Base-by-base conservation (phyloP, 2,797 vertebrate genomes). In the Paratrypauchen microcephalus region DNA sequence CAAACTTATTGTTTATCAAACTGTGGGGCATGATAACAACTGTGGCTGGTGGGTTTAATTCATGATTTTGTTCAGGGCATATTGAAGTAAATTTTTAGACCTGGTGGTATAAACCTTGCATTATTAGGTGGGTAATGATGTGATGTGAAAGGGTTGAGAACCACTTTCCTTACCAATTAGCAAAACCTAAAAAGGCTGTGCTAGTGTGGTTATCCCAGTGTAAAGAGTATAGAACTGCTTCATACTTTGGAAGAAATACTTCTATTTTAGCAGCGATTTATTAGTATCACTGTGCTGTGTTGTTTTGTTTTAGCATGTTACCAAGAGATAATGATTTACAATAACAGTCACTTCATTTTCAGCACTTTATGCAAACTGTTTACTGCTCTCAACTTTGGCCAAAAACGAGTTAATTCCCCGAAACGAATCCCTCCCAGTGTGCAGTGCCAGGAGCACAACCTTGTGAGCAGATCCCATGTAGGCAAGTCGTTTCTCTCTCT, bases 401-500 rank as follows among this genome's bases (percentile, higher is more conserved):
- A 36, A 77, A 16, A 16, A 74, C 67, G 1, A 57, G 28, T 72
- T 81, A 30, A 47, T 6, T 41, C 18, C 69, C 0, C 55, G 23
- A 71, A 67, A 63, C 70, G 32, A 68, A 62, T 80, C 4, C 64
- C 65, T 73, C 13, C 45, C 21, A 48, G 24, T 74, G 11, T 4
- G 2, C 2, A 5, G 26, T 61, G 75, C 77, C 82, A 89, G 69
- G 47, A 84, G 68, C 73, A 67, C 52, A 19, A 65, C 70, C 58
- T 54, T 71, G 81, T 69, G 72, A 77, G 72, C 64, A 76, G 76
- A 73, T 56, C 60, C 80, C 75, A 68, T 54, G 62, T 66, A 72
- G 52, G 62, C 68, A 72, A 75, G 73, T 72, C 68, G 69, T 73
- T 87, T 82, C 75, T 73, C 74, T 70, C 41, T 36, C 68, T 72